Percentiles rank a stretch among this genome's conserved stretches.
Evolutionary conservation across 2,888 invertebrate species (phyloP).

Genomic region (Cheiracanthium punctorium): DNA sequence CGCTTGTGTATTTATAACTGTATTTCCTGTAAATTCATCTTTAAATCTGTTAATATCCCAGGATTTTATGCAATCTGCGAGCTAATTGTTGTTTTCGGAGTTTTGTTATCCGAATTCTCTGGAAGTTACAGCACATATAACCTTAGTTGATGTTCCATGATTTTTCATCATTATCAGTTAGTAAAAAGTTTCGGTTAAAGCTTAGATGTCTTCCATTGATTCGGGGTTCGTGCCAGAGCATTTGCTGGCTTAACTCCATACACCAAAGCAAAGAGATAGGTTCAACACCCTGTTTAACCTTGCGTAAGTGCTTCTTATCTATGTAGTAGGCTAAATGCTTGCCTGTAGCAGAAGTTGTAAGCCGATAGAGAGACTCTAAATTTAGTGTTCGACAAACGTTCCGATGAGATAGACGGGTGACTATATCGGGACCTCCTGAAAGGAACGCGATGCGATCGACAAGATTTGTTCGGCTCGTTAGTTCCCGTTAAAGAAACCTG

Average conservation of each 20-base stretch:
- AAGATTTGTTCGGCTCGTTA: slow-evolving; percentile 7
- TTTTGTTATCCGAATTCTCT: too few species aligned
- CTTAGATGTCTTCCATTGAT: too few species aligned
- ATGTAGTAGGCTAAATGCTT: slow-evolving; percentile 9
- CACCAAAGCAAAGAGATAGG: slow-evolving; percentile 6
- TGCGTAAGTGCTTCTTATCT: slow-evolving; percentile 37
- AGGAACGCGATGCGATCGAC: not conserved
- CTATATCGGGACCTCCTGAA: not conserved
- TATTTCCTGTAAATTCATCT: too few species aligned
- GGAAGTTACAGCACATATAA: too few species aligned
- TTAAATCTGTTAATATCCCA: too few species aligned
- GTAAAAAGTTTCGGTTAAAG: too few species aligned
- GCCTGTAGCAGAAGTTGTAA: slow-evolving; percentile 32
- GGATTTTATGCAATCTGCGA: too few species aligned
- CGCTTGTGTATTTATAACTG: too few species aligned
- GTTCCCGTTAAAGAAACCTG: slow-evolving; percentile 5
- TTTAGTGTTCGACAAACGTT: slow-evolving; percentile 62
- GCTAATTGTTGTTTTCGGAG: too few species aligned
- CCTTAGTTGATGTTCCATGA: too few species aligned
- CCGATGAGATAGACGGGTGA: slow-evolving; percentile 4
- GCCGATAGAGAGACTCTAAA: slow-evolving; percentile 40
- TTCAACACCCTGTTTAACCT: slow-evolving; percentile 68
- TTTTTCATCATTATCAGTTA: too few species aligned
- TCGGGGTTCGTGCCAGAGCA: not conserved
- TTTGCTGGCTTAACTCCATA: not conserved